Evolutionary conservation across 2,113 vertebrate species (phyloP).

Genomic region (Muntiacus reevesi): DNA sequence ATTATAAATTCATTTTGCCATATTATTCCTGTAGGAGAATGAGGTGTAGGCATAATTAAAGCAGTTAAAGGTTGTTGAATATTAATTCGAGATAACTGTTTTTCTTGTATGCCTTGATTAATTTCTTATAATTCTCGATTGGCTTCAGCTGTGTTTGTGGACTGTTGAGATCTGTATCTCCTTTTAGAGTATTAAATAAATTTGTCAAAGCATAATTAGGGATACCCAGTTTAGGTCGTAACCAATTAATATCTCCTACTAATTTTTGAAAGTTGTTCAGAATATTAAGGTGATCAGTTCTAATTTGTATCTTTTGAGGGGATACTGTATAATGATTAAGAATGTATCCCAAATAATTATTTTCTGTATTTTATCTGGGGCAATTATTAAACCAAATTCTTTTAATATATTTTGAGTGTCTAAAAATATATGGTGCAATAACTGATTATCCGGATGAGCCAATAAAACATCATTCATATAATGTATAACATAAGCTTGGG

Average conservation of each 20-base stretch:
- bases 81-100: not conserved
- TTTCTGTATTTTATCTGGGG: not conserved
- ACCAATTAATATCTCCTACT: not conserved
- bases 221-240: not conserved
- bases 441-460: not conserved
- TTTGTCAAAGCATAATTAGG: not conserved
- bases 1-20: not conserved
- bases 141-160: not conserved
- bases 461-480: not conserved
- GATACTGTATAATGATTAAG: not conserved
- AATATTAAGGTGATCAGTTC: not conserved
- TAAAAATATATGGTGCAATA: not conserved
- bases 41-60: not conserved
- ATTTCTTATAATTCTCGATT: not conserved
- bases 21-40: not conserved
- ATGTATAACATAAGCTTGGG: not conserved
- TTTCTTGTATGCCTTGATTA: not conserved
- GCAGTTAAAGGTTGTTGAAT: not conserved
- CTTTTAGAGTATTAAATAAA: not conserved
- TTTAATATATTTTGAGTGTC: not conserved
- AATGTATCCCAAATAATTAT: not conserved
- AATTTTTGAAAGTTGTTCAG: not conserved
- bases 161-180: not conserved
- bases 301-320: not conserved
- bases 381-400: not conserved